Conservation (phyloP, 2,113 vertebrate genomes). For the Sigmodon hispidus region DNA sequence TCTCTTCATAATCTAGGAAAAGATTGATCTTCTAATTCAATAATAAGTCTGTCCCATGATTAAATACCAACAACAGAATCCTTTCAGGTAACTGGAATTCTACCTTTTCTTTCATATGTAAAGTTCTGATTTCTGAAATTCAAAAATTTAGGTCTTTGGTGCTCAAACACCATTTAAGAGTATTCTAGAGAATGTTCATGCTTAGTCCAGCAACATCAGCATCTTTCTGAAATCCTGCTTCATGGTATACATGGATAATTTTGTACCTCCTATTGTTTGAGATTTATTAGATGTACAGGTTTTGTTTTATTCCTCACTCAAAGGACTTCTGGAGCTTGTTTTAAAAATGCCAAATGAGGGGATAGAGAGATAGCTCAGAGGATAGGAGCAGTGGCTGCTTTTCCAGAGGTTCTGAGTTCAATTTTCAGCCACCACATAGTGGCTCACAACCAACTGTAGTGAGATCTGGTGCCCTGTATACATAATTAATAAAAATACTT, state of each 20-base stretch:
- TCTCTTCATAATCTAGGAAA: neutral
- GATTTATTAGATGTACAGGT: neutral
- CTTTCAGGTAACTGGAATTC: neutral
- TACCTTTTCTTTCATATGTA: neutral
- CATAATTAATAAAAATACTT: too few relatives aligned
- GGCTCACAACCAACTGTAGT: too few relatives aligned
- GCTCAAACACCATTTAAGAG: neutral
- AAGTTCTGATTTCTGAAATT: neutral
- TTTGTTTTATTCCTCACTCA: constrained; percentile 37
- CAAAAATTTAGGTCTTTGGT: neutral
- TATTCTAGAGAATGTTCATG: neutral
- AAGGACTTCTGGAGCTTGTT: neutral
- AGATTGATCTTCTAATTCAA: neutral
- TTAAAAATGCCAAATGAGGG: constrained; percentile 29
- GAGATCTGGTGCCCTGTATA: too few relatives aligned
- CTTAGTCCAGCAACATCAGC: neutral
- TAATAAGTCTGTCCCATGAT: neutral
- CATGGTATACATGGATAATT: neutral
- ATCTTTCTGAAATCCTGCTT: neutral
- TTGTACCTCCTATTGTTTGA: constrained; percentile 27
- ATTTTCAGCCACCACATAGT: too few relatives aligned
- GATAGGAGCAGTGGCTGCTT: too few relatives aligned
- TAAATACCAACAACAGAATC: neutral
- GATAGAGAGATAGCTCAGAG: too few relatives aligned
- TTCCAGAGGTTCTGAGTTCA: too few relatives aligned